These are phyloP conservation scores for Diploptera punctata DNA, from an alignment of 2,888 invertebrate species.

Conservation along the genomic window DNA sequence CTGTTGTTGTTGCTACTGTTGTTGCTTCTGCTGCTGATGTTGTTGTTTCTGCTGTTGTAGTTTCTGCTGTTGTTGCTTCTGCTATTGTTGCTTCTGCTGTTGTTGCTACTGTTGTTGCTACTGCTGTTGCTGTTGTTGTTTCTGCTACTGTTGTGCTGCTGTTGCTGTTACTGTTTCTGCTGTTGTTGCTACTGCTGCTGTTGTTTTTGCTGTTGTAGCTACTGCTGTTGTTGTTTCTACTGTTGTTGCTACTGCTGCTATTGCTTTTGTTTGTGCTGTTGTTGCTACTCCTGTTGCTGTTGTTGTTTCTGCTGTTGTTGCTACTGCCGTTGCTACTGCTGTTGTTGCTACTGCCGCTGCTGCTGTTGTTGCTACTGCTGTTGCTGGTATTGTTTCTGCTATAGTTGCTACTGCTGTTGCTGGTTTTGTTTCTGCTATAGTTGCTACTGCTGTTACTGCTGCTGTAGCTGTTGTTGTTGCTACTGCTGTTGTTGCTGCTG, in stretches of 20 bases:
- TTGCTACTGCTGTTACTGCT: conserved; percentile 5
- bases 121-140: no score
- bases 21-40: neutral
- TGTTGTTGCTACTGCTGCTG: no score
- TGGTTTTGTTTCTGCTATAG: neutral
- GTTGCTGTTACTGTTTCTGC: neutral
- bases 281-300: no score
- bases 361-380: conserved; percentile 6
- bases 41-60: no score
- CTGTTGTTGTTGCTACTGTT: no score
- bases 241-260: neutral
- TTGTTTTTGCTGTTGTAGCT: no score
- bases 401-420: neutral
- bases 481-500: conserved; percentile 12
- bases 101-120: neutral
- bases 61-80: no score
- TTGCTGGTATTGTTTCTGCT: neutral
- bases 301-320: neutral
- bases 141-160: neutral
- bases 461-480: conserved; percentile 5
- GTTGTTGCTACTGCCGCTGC: neutral
- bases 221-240: neutral
- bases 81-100: no score
- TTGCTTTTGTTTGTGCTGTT: neutral
- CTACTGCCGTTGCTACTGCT: neutral